Evolutionary conservation across 2,797 vertebrate species (phyloP), one percentile per base, ranked within the genome.

Genomic region (Pseudomugil tenellus): DNA sequence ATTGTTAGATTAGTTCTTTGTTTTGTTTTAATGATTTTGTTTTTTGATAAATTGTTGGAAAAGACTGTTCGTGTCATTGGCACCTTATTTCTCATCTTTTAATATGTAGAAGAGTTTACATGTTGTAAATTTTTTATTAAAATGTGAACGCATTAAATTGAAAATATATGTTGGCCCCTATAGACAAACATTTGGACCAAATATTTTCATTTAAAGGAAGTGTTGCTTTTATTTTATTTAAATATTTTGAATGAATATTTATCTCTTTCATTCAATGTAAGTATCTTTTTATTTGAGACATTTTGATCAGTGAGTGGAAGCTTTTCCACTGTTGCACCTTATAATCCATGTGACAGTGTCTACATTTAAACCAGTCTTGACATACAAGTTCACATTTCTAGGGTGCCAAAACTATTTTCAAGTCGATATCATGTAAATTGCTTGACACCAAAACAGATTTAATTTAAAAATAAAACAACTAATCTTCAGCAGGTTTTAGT

Each of bases 1-100:
- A 78, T 87, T 87, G 77, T 89, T 83, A 86, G 77, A 80, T 72
- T 87, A 79, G 80, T 76, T 78, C 72, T 81, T 80, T 81, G 58
- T 72, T 76, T 79, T 86, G 14, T 63, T 35, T 67, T 23, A 31
- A 51, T 52, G 32, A 37, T 46, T 52, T 23, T 66, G 34, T 58
- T 86, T 87, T 87, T 87, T 74, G 78, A 88, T 89, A 89, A 91
- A 91, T 70, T 12, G 58, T 86, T 87, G 85, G 58, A 86, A 88
- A 87, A 68, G 74, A 80, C 63, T 53, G 43, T 76, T 70, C 26
- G 77, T 84, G 85, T 87, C 66, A 2, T n/a, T 59, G 72, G 53
- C 56, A 59, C 81, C n/a, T 70, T 60, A 78, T 81, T 85, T 82
- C 71, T 63, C 43, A 68, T 64, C 0, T 77, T 80, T 73, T 26